These are phyloP conservation scores for Malurus alboscapulatus DNA, from an alignment of 2,113 vertebrate species.

Conservation along the genomic window DNA sequence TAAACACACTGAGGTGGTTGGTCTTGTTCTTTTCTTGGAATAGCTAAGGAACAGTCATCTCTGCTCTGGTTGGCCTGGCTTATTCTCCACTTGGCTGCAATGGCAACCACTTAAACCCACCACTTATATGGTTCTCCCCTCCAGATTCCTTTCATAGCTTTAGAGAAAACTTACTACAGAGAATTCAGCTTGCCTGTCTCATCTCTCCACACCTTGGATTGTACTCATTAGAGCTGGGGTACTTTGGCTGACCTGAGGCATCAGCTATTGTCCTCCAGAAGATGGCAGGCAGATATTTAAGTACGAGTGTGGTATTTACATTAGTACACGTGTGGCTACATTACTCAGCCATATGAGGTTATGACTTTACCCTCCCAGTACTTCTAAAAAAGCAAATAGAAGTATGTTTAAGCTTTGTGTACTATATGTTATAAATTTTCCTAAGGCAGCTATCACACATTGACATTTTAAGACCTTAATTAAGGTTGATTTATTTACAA, in stretches of 20 bases:
- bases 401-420: constrained; percentile 51
- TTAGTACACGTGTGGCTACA: constrained; percentile 19
- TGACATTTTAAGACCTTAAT: constrained; percentile 85
- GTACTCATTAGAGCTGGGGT: neutral
- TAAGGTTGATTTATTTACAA: constrained; percentile 98
- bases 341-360: constrained; percentile 43
- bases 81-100: neutral
- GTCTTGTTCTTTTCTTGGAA: neutral
- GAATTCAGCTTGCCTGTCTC: neutral
- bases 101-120: neutral
- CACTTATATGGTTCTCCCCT: neutral
- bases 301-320: neutral
- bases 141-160: neutral
- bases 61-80: neutral
- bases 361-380: constrained; percentile 59
- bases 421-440: constrained; percentile 36
- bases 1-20: neutral
- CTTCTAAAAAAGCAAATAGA: constrained; percentile 46
- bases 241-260: constrained; percentile 39
- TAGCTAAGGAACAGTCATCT: neutral
- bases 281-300: neutral
- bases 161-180: neutral
- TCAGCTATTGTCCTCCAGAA: neutral
- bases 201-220: neutral
- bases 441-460: constrained; percentile 64